These are phyloP conservation scores for Nymphicus hollandicus DNA, from an alignment of 2,113 vertebrate species.

Conservation along the genomic window DNA sequence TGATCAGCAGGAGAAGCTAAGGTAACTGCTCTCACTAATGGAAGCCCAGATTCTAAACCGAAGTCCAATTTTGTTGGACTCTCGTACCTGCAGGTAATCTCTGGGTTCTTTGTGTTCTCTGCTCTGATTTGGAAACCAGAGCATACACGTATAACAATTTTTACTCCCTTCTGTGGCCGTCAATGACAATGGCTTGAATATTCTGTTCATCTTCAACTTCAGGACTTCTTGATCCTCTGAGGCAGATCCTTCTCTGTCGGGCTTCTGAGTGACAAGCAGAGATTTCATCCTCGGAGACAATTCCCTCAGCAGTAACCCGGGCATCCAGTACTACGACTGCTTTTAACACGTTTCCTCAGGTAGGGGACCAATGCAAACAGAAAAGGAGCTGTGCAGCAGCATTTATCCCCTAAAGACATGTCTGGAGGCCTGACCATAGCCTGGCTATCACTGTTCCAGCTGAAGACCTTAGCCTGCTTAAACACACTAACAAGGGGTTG, in stretches of 20 bases:
- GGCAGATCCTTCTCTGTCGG: neutral
- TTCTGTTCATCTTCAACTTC: neutral
- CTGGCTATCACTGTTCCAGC: neutral
- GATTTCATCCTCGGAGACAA: neutral
- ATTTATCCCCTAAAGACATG: fast-evolving
- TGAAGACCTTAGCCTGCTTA: neutral
- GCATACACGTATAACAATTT: neutral
- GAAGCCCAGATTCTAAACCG: neutral
- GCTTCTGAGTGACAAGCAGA: neutral
- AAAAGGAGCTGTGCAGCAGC: neutral
- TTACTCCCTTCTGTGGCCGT: neutral
- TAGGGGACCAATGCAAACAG: neutral
- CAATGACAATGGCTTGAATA: neutral
- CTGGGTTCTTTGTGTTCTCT: neutral
- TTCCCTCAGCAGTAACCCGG: neutral
- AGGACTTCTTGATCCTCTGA: neutral
- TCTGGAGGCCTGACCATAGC: fast-evolving
- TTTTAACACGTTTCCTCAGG: neutral
- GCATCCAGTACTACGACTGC: neutral
- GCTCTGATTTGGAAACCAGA: neutral
- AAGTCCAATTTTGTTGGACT: neutral
- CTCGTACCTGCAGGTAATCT: neutral
- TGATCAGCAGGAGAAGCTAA: neutral
- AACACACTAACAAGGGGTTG: neutral
- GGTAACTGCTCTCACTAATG: neutral